Conservation (phyloP, 2,888 invertebrate species). For the Stictocephala bisonia region DNA sequence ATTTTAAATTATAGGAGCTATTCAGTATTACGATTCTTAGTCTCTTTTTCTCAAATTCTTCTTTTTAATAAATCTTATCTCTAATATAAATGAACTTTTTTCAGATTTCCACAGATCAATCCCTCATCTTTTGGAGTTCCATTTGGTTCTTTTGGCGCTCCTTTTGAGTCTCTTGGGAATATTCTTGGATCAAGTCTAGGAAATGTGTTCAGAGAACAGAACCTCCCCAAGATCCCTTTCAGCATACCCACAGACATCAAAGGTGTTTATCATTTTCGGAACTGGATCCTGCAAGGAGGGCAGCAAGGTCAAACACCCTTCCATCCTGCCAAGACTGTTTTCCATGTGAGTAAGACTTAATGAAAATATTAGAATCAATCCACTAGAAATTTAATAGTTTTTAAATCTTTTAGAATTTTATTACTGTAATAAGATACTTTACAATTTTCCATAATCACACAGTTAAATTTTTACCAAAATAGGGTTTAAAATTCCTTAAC, state of each 20-base stretch:
- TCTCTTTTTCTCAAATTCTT: too few species aligned
- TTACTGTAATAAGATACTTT: too few species aligned
- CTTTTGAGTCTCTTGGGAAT: not conserved
- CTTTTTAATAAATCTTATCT: too few species aligned
- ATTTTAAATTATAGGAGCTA: too few species aligned
- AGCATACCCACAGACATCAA: slow-evolving; percentile 7
- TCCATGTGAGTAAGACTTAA: slow-evolving; percentile 33
- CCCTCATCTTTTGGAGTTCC: not conserved
- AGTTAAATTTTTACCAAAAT: too few species aligned
- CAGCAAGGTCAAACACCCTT: slow-evolving; percentile 1
- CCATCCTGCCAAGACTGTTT: slow-evolving; percentile 23
- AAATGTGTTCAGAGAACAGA: not conserved
- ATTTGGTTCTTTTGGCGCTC: slow-evolving; percentile 1
- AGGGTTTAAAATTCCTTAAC: too few species aligned
- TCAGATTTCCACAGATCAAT: slow-evolving; percentile 12
- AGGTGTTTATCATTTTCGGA: slow-evolving; percentile 15
- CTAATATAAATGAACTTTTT: not conserved
- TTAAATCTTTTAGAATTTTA: too few species aligned
- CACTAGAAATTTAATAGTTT: too few species aligned
- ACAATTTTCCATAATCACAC: too few species aligned
- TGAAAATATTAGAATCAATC: too few species aligned
- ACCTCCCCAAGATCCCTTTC: too few species aligned
- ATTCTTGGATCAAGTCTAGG: slow-evolving; percentile 1
- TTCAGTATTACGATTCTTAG: too few species aligned
- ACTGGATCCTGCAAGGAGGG: not conserved